phyloP scores from a whole-genome alignment of 2,888 invertebrate genomes.

The Arge pagana region DNA sequence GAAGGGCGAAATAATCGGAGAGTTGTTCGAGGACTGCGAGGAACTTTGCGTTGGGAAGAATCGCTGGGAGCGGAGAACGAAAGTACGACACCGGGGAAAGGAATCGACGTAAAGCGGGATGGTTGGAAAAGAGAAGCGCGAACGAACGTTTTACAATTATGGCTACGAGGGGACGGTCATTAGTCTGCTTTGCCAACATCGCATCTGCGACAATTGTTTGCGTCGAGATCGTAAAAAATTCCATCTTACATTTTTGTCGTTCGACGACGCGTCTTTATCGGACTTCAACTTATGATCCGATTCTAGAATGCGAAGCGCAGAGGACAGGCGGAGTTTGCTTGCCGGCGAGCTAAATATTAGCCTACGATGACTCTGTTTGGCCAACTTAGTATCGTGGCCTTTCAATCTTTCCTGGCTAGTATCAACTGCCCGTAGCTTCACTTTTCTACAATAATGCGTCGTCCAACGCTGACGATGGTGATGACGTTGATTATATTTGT shows the following conservation, averaged over 20 bases:
- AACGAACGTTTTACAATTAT: no score
- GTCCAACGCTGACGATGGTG: slow-evolving; percentile 29
- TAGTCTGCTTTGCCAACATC: slow-evolving; percentile 6
- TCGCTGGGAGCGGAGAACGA: no score
- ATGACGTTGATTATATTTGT: slow-evolving; percentile 31
- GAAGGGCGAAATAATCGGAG: no score
- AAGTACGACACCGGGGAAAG: no score
- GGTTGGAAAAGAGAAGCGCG: no score
- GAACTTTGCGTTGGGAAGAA: no score
- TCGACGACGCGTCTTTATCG: neutral
- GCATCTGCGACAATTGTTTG: slow-evolving; percentile 27
- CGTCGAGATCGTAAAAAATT: neutral
- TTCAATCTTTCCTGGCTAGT: slow-evolving; percentile 24
- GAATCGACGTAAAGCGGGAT: no score
- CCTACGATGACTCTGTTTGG: slow-evolving; percentile 39
- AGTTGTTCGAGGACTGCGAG: no score
- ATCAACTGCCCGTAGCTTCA: slow-evolving; percentile 21
- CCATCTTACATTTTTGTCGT: neutral
- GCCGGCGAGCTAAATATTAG: slow-evolving; percentile 46
- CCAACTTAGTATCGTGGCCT: slow-evolving; percentile 33
- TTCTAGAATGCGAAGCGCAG: slow-evolving; percentile 44
- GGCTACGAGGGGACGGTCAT: no score
- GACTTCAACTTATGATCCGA: slow-evolving; percentile 33
- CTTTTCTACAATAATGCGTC: slow-evolving; percentile 22
- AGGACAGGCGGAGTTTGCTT: slow-evolving; percentile 43